phyloP scores from a whole-genome alignment of 2,797 vertebrate species.

The Microctenopoma steveboyesi region DNA sequence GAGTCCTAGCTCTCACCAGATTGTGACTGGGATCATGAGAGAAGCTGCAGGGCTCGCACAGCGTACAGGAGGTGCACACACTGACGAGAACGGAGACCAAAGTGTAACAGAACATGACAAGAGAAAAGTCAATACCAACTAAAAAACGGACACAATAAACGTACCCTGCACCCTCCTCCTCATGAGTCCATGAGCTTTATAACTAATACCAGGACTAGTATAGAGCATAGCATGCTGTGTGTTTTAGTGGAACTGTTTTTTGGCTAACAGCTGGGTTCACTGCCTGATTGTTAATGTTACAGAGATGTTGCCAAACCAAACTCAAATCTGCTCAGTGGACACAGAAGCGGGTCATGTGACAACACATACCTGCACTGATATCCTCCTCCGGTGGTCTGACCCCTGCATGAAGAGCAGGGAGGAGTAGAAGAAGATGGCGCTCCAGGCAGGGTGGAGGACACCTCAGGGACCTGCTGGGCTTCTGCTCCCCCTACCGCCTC shows the following conservation, averaged over 20 bases:
- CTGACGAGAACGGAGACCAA: slow-evolving; percentile 66
- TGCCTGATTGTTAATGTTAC: too few species aligned
- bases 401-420: slow-evolving; percentile 89
- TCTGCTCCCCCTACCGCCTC: slow-evolving; percentile 60
- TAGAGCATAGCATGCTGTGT: too few species aligned
- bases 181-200: too few species aligned
- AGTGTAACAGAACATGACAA: background rate
- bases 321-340: too few species aligned
- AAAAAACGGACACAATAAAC: background rate
- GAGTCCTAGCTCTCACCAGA: slow-evolving; percentile 89
- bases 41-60: slow-evolving; percentile 91
- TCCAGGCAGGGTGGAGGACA: slow-evolving; percentile 73
- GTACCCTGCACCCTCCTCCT: too few species aligned
- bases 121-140: background rate
- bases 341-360: background rate
- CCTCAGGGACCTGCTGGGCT: slow-evolving; percentile 74
- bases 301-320: too few species aligned
- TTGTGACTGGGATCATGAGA: slow-evolving; percentile 90
- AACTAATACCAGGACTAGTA: too few species aligned
- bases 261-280: too few species aligned
- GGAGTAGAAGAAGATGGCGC: slow-evolving; percentile 90
- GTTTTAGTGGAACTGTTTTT: too few species aligned
- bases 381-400: slow-evolving; percentile 88
- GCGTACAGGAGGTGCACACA: slow-evolving; percentile 90
- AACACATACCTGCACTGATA: slow-evolving; percentile 93